Evolutionary conservation across 2,797 vertebrate genomes (phyloP).

Genomic region (Oreortyx pictus): DNA sequence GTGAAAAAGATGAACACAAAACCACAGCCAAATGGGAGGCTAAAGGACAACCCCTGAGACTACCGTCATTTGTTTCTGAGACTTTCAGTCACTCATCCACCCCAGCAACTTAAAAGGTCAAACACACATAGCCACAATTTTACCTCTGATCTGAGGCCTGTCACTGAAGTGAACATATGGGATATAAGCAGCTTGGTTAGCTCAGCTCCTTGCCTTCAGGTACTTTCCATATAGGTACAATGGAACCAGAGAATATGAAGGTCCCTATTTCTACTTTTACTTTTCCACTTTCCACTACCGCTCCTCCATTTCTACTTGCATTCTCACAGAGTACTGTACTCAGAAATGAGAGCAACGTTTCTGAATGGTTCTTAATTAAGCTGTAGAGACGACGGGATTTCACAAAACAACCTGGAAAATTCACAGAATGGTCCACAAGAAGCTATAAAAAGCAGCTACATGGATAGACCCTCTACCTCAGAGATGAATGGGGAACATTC

Average conservation of each 20-base stretch:
- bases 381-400: neutral
- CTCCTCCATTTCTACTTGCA: neutral
- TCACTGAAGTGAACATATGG: neutral
- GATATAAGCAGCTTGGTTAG: neutral
- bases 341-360: neutral
- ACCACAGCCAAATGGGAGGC: neutral
- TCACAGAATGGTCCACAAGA: neutral
- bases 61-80: neutral
- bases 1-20: neutral
- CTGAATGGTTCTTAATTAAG: neutral
- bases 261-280: accelerated
- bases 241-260: neutral
- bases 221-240: neutral
- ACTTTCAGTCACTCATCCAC: neutral
- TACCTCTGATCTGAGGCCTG: neutral
- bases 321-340: neutral
- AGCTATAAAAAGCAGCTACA: too few relatives aligned
- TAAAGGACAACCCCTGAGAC: neutral
- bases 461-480: neutral
- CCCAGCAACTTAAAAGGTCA: neutral
- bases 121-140: neutral
- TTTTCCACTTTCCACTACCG: too few relatives aligned
- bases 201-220: neutral
- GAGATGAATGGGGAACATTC: neutral
- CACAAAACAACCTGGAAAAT: neutral